Evolutionary conservation across 2,888 invertebrate species (phyloP).

Genomic region (Chalcosyrphus nemorum): DNA sequence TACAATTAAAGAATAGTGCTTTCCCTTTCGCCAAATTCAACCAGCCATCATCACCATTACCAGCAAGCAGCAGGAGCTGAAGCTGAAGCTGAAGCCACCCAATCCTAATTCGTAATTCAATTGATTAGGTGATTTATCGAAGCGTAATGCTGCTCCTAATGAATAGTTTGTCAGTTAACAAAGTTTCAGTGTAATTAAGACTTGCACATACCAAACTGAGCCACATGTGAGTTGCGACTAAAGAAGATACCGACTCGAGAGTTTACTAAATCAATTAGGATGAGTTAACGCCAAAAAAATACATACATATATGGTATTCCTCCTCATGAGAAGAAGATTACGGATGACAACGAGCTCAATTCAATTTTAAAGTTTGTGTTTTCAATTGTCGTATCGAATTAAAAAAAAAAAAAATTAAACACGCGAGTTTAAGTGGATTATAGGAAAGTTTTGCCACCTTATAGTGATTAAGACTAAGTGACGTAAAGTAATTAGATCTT

Average conservation of each 20-base stretch:
- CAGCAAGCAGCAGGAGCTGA: no score
- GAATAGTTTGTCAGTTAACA: conserved; percentile 75
- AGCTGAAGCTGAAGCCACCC: no score
- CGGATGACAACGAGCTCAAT: conserved; percentile 47
- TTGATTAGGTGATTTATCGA: conserved; percentile 76
- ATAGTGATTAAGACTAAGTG: no score
- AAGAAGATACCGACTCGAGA: not conserved
- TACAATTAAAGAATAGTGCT: conserved; percentile 59
- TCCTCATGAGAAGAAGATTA: not conserved
- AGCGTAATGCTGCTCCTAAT: conserved; percentile 74
- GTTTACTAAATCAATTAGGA: conserved; percentile 44
- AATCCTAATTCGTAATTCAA: conserved; percentile 74
- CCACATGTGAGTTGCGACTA: not conserved
- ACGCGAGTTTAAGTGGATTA: not conserved
- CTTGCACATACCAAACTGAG: conserved; percentile 13
- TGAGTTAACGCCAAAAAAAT: not conserved
- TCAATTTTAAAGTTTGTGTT: conserved; percentile 50
- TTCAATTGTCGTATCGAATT: conserved; percentile 20
- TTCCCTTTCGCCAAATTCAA: conserved; percentile 36
- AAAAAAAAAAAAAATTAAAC: conserved; percentile 23
- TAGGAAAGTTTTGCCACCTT: not conserved
- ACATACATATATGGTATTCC: no score
- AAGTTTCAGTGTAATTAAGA: conserved; percentile 73
- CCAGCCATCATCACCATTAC: not conserved
- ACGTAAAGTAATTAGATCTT: no score